These are phyloP conservation scores for Apomyelois bistriatella DNA, from an alignment of 2,888 invertebrate species.

Conservation along the genomic window DNA sequence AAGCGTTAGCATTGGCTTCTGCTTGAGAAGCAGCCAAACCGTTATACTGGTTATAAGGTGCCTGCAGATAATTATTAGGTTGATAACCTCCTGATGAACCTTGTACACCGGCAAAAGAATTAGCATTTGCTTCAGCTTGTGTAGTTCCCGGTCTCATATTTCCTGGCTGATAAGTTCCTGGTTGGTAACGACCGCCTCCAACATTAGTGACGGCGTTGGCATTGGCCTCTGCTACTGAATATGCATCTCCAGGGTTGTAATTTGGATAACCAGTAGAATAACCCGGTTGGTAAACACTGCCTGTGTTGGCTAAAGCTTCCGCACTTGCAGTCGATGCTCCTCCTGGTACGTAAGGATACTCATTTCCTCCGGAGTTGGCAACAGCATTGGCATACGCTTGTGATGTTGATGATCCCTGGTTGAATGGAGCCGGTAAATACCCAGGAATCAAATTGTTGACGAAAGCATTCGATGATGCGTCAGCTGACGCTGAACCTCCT, in stretches of 20 bases:
- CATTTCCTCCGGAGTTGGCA: constrained; percentile 4
- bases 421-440: not conserved
- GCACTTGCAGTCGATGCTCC: not conserved
- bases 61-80: not conserved
- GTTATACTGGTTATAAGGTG: not conserved
- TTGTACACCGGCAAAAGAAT: not conserved
- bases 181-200: not conserved
- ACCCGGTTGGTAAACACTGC: not conserved
- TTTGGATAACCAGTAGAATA: not conserved
- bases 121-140: not conserved
- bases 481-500: not conserved
- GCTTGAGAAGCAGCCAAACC: not conserved
- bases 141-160: not conserved
- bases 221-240: not conserved
- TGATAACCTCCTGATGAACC: not conserved
- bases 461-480: constrained; percentile 7
- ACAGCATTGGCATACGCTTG: constrained; percentile 8
- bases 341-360: not conserved
- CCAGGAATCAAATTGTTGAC: not conserved
- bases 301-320: not conserved
- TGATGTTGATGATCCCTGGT: not conserved
- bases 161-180: not conserved
- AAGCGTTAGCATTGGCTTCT: not conserved
- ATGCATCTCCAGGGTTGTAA: not conserved
- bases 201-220: not conserved